Base-by-base conservation (phyloP, 2,888 invertebrate species). In the Phalera bucephala region DNA sequence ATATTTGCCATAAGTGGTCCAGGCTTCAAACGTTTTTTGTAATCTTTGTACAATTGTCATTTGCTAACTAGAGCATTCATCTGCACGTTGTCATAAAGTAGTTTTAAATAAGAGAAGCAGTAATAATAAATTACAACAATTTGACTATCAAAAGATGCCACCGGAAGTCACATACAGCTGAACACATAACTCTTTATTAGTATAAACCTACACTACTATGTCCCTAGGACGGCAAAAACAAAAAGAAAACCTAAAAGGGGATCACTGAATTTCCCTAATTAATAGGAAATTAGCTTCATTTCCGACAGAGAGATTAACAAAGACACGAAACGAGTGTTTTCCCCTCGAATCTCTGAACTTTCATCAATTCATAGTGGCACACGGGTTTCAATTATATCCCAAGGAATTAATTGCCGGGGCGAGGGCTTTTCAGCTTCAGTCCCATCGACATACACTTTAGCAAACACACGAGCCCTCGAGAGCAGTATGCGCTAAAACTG, bases 371-470 rank as follows among this genome's bases (percentile, higher is more conserved):
- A 60, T 45, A 65, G 53, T 60, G 42, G 46, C 47, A 47, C 30
- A 57, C 44, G 50, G 57, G 66, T 64, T 72, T 66, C 64, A 62
- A 69, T 72, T 68, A 62, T 59, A 52, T 53, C 50, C 62, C 43
- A 40, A 49, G 53, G 60, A 66, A 64, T 64, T 76, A 76, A 76
- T 79, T 73, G 65, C 70, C 54, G 41, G 41, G 43, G 54, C 58
- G 62, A 69, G 66, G 58, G 67, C 68, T 74, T 77, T 17, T 66
- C 59, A 64, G 63, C 60, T 62, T 31, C 48, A 61, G 53, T 52
- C 67, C 68, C 71, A 79, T 80, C 71, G 64, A 71, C 66, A 67
- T 59, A 79, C 79, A 77, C 77, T 71, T 75, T 70, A 70, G 67
- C 71, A 72, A 75, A 71, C 73, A 67, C 62, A 64, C 65, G 64